Conservation (phyloP, 1,140 invertebrate genomes). For the Arctopsyche grandis region DNA sequence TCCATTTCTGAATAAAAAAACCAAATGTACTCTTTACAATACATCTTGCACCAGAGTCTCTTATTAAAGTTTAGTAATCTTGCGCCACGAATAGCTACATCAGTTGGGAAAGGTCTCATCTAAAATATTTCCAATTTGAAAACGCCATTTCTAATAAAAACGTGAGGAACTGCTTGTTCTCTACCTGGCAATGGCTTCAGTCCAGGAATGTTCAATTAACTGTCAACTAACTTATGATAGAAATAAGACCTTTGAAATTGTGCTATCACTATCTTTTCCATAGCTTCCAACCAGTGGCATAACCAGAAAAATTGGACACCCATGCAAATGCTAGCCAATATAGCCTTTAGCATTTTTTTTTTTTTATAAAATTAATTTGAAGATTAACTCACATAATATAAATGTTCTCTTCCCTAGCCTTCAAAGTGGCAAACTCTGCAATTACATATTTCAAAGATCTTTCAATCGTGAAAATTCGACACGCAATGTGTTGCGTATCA, state of each 20-base stretch:
- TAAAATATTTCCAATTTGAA: conserved; percentile 25
- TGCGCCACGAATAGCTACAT: conserved; percentile 1
- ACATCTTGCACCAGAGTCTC: neutral
- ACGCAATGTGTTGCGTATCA: too few relatives aligned
- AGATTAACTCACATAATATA: too few relatives aligned
- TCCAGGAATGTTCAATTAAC: conserved; percentile 1
- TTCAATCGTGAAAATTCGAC: too few relatives aligned
- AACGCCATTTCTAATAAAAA: conserved; percentile 13
- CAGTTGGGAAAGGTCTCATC: conserved; percentile 15
- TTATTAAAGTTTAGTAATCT: conserved; percentile 7
- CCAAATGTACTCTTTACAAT: conserved; percentile 19
- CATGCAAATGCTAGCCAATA: too few relatives aligned
- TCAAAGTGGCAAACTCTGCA: too few relatives aligned
- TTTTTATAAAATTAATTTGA: too few relatives aligned
- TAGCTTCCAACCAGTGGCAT: conserved; percentile 22
- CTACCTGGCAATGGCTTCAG: conserved; percentile 23
- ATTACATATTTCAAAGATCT: too few relatives aligned
- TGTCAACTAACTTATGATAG: neutral
- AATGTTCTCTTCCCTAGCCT: too few relatives aligned
- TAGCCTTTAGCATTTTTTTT: too few relatives aligned
- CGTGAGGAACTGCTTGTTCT: conserved; percentile 3
- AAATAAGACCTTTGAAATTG: too few relatives aligned
- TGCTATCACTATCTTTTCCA: conserved; percentile 2
- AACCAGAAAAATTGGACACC: too few relatives aligned
- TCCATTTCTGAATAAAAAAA: conserved; percentile 8